Percentiles rank a stretch among this genome's conserved stretches.
phyloP scores from a whole-genome alignment of 2,888 invertebrate species.

The Terebella lapidaria region DNA sequence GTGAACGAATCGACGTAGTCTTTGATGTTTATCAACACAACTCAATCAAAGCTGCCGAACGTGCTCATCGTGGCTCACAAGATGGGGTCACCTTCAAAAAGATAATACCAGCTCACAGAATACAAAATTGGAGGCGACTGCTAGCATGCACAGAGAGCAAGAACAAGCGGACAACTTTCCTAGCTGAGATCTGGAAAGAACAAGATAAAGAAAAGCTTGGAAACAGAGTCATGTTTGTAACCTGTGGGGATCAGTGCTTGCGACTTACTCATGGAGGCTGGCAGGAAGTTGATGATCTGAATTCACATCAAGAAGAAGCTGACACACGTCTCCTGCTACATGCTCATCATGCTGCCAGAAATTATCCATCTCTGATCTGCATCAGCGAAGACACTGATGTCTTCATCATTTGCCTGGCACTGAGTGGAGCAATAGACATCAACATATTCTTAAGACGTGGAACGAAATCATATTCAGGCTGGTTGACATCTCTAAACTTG shows the following conservation, averaged over 20 bases:
- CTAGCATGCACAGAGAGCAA: not conserved
- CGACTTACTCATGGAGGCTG: not conserved
- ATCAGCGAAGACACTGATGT: conserved; percentile 5
- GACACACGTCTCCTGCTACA: conserved; percentile 6
- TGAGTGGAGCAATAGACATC: not conserved
- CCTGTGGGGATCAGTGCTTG: not conserved
- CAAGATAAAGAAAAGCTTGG: not conserved
- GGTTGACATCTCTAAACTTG: not conserved
- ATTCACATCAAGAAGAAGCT: conserved; percentile 3
- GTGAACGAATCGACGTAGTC: conserved; percentile 12
- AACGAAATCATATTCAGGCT: not conserved
- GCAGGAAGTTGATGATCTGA: not conserved
- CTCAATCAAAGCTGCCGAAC: conserved; percentile 13
- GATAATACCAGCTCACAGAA: conserved; percentile 3
- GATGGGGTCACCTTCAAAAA: not conserved
- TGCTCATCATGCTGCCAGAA: not conserved
- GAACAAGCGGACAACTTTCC: not conserved
- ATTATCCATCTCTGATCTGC: not conserved
- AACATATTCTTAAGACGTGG: not conserved
- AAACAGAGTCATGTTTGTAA: not conserved
- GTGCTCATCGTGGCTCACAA: conserved; percentile 1
- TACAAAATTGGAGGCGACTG: not conserved
- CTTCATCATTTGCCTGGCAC: not conserved
- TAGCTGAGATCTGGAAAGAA: not conserved
- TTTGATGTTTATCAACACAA: conserved; percentile 12